These are phyloP conservation scores for Drosophila borborema DNA, from an alignment of 2,888 invertebrate species.

Conservation along the genomic window DNA sequence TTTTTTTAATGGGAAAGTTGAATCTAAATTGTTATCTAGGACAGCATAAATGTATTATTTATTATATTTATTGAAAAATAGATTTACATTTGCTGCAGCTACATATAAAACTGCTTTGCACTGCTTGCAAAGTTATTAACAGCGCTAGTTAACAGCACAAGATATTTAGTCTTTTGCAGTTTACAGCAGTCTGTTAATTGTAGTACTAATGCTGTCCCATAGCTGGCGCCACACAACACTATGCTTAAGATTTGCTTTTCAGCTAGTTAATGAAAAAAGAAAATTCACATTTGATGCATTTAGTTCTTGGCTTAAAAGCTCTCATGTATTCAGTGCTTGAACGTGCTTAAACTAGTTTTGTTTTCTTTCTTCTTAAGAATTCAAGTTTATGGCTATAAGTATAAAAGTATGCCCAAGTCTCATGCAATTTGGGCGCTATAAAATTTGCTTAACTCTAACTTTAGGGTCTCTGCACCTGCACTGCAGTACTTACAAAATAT, in stretches of 20 bases:
- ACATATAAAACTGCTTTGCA: not conserved
- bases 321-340: conserved; percentile 36
- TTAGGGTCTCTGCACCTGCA: conserved; percentile 29
- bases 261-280: not conserved
- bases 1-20: conserved; percentile 1
- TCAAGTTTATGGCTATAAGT: conserved; percentile 55
- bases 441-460: conserved; percentile 30
- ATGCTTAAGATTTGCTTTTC: not conserved
- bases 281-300: conserved; percentile 10
- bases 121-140: conserved; percentile 20
- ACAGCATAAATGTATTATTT: not conserved
- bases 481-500: conserved; percentile 22
- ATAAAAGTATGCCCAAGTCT: conserved; percentile 32
- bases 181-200: not conserved
- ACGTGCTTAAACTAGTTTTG: conserved; percentile 29
- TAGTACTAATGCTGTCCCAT: not conserved
- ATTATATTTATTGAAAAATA: too few relatives aligned
- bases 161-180: not conserved
- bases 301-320: conserved; percentile 55
- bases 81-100: too few relatives aligned
- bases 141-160: not conserved
- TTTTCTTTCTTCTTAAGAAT: conserved; percentile 32
- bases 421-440: conserved; percentile 19
- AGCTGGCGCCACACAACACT: conserved; percentile 3
- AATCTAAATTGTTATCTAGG: not conserved